Base-by-base conservation (phyloP, 53 echinoderm and acorn worm genomes). In the Paelopatides confundens region DNA sequence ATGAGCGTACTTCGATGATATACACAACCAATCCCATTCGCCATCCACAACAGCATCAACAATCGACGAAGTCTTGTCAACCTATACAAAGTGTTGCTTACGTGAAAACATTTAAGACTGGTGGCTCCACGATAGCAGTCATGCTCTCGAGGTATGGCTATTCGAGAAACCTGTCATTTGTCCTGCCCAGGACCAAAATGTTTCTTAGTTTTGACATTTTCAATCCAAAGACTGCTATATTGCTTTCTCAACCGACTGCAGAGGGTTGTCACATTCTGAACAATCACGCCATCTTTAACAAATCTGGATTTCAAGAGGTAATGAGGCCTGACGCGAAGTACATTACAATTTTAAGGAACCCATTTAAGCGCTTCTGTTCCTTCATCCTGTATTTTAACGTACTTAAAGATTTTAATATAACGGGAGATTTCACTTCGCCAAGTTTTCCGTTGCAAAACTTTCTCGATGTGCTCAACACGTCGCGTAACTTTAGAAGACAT, bases 311-410 rank as follows among this genome's bases (percentile, higher is more conserved):
- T 43, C 38, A 51, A 27, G 94, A 94, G 29, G 92, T 94, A 89
- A 83, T 91, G 1, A 84, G 89, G 3, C 94, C 92, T 14, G 69
- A 87, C 40, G 92, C 94, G 32, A 94, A 81, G 27, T 94, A 89
- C 51, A 40, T 94, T 3, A 94, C 94, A 29, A 89, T 94, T n/a
- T 65, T 94, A 9, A 85, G 94, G 8, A 86, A 92, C 39, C 94
- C 94, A 49, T 77, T 85, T 18, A 67, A 89, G 8, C 92, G 89
- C 33, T 84, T 92, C 23, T 91, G 92, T 43, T 43, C 43, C 12
- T 12, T 7, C 43, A 43, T 43, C 12, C 9, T 12, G 9, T 43
- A 0, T 12, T 94, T 89, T 65, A 63, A 92, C 40, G 69, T 94
- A 40, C 85, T 88, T 4, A 82, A 67, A 6, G 70, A 67, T 23